phyloP scores from a whole-genome alignment of 2,113 vertebrate species.

The Tragulus kanchil region DNA sequence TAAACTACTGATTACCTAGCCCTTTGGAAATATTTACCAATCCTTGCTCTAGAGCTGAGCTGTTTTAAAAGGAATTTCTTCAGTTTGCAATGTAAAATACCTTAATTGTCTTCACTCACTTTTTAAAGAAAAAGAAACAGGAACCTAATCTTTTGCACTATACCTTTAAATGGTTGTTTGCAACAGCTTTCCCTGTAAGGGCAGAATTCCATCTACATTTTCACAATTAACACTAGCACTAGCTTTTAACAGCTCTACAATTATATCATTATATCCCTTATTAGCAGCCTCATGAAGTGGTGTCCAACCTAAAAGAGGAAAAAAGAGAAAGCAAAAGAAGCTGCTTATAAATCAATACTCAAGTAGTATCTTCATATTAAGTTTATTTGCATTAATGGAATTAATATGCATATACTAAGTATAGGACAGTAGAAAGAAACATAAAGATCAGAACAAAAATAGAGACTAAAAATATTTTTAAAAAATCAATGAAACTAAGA shows the following conservation, averaged over 20 bases:
- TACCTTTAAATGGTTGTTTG: slow-evolving; percentile 90
- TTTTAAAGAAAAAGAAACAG: slow-evolving; percentile 25
- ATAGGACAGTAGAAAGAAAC: background rate
- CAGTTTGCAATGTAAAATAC: slow-evolving; percentile 61
- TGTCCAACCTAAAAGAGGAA: slow-evolving; percentile 91
- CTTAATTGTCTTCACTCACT: slow-evolving; percentile 39
- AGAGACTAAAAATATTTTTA: background rate
- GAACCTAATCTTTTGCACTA: background rate
- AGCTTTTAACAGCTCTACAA: slow-evolving; percentile 89
- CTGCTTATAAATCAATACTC: background rate
- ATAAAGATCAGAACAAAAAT: background rate
- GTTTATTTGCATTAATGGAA: background rate
- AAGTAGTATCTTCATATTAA: slow-evolving; percentile 17
- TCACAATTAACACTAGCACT: slow-evolving; percentile 90
- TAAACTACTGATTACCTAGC: background rate
- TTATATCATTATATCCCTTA: slow-evolving; percentile 85
- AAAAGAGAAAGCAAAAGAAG: background rate
- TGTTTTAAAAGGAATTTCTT: slow-evolving; percentile 14
- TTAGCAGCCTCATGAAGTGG: slow-evolving; percentile 91
- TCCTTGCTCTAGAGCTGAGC: background rate
- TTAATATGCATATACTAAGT: background rate
- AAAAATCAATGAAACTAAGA: background rate
- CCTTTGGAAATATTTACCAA: background rate
- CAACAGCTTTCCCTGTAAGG: slow-evolving; percentile 92
- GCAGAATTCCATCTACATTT: slow-evolving; percentile 87